Evolutionary conservation across 1,140 invertebrate species (phyloP), one percentile per base, ranked within the genome.

Genomic region (Camponotus vicinus): DNA sequence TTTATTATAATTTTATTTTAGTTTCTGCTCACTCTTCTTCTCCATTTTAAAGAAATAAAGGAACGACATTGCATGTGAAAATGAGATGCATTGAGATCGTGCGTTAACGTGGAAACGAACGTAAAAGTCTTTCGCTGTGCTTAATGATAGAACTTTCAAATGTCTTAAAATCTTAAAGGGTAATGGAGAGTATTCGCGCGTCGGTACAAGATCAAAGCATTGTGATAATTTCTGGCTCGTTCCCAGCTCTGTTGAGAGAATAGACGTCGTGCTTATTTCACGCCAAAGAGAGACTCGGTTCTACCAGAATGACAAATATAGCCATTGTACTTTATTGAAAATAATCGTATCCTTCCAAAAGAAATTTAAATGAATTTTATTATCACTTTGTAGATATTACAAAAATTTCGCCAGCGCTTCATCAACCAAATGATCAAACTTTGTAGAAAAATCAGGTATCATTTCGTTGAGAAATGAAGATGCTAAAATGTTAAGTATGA

Each of bases 101-200:
- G 66, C 66, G 49, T 79, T 34, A 69, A 69, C 15, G 45, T n/a
- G 49, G 42, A 18, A 80, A 40, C 40, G 49, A 57, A 80, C 78
- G 37, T 71, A 15, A 80, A 71, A 57, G 21, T 59, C 34, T 42
- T 57, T 21, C 21, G 15, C 49, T n/a, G 21, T 42, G 5, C 37
- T 70, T 70, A 71, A 80, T 67, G 66, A 32, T 37, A 11, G 66
- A 80, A 80, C 78, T 80, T 80, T 70, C 34, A 67, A 55, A 70
- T 80, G 49, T 45, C 34, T 63, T 69, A 70, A 57, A 67, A 45
- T 34, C 42, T 63, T 69, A 80, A 70, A 69, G 34, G 78, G 57
- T 80, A 80, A 80, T 57, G 49, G 66, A 70, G 63, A 18, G 21
- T 18, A 42, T 55, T 80, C 64, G 64, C 42, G 21, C 27, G 45